These are phyloP conservation scores for Camptogramma bilineatum DNA, from an alignment of 2,888 invertebrate species.

Conservation along the genomic window DNA sequence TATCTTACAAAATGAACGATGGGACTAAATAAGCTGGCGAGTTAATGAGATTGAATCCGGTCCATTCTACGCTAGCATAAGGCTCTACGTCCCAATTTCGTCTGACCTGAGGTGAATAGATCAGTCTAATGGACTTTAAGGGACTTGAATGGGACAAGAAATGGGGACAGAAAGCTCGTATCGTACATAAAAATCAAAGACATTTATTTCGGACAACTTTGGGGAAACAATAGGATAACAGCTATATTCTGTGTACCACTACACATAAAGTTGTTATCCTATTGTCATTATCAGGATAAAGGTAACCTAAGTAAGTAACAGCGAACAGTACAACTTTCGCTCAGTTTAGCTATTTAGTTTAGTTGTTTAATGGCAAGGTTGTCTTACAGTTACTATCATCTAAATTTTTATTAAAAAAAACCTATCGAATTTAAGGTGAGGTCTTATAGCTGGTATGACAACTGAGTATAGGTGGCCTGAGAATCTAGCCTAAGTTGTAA, in stretches of 20 bases:
- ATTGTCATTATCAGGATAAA: not conserved
- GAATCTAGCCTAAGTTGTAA: too few relatives aligned
- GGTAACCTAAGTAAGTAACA: not conserved
- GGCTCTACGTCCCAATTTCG: conserved; percentile 25
- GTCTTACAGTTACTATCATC: too few relatives aligned
- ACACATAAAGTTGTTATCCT: too few relatives aligned
- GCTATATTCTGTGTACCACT: not conserved
- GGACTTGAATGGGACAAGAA: conserved; percentile 4
- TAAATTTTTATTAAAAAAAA: too few relatives aligned
- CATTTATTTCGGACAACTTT: not conserved
- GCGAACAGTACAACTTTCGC: too few relatives aligned
- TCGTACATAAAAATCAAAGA: conserved; percentile 4
- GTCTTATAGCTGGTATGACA: too few relatives aligned
- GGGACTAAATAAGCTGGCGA: conserved; percentile 57
- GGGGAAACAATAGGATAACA: not conserved
- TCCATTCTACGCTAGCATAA: conserved; percentile 54
- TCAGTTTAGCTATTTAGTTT: too few relatives aligned
- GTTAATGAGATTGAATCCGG: conserved; percentile 63
- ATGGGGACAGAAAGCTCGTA: conserved; percentile 1
- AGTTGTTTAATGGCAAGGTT: too few relatives aligned
- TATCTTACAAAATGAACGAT: conserved; percentile 47
- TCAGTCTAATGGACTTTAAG: conserved; percentile 19
- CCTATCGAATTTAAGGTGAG: too few relatives aligned
- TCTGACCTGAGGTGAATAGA: conserved; percentile 28
- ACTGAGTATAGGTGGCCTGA: too few relatives aligned